phyloP scores from a whole-genome alignment of 1,140 invertebrate genomes.

The Macrostomum lignano region DNA sequence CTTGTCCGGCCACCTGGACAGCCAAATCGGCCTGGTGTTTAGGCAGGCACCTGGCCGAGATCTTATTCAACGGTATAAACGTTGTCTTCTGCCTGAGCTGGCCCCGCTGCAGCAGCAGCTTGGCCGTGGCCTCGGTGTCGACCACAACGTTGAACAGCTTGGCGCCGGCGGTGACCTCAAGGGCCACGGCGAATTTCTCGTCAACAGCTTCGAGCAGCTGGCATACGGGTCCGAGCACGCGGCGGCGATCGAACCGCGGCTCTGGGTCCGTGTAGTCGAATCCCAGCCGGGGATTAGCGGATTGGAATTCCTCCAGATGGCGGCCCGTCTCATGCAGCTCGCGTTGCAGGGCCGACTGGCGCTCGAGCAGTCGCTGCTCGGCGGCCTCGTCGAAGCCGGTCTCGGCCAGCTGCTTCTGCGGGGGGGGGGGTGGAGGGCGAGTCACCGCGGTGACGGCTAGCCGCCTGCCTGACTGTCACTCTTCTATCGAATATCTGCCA shows the following conservation, averaged over 20 bases:
- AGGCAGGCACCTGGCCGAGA: conserved; percentile 34
- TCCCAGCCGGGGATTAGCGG: conserved; percentile 32
- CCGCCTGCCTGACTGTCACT: no score
- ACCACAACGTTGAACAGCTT: conserved; percentile 71
- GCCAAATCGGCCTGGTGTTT: conserved; percentile 3
- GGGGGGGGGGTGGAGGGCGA: no score
- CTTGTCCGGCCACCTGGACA: conserved; percentile 23
- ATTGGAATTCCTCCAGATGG: neutral
- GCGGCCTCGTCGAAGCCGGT: no score
- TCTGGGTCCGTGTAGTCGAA: conserved; percentile 28
- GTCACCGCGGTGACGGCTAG: no score
- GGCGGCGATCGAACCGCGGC: conserved; percentile 40
- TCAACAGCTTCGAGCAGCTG: conserved; percentile 47
- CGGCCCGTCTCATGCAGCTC: neutral
- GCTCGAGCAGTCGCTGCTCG: no score
- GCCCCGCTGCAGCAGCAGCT: conserved; percentile 50
- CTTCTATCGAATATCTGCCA: no score
- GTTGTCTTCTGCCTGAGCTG: conserved; percentile 47
- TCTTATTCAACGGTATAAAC: conserved; percentile 68
- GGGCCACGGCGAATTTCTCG: conserved; percentile 40
- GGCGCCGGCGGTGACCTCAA: conserved; percentile 57
- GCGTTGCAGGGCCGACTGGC: neutral
- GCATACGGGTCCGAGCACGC: conserved; percentile 49
- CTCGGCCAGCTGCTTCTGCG: no score
- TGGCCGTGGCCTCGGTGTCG: conserved; percentile 52